Conservation (phyloP, 2,113 vertebrate genomes). For the Orycteropus afer region DNA sequence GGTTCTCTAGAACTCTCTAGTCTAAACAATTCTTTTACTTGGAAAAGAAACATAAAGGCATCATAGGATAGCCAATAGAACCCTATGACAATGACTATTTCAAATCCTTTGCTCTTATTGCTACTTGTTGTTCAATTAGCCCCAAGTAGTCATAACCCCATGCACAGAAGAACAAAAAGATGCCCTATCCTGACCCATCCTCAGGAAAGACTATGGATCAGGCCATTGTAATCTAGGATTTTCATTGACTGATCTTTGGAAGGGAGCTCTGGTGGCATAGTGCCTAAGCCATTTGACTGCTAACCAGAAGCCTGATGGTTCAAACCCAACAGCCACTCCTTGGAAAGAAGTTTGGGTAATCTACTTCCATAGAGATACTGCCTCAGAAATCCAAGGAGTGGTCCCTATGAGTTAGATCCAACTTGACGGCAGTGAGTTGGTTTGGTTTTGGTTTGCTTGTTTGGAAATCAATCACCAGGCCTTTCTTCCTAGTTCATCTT, state of each 20-base stretch:
- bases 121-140: not conserved
- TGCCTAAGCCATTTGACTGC: no score
- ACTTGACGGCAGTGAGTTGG: no score
- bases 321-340: no score
- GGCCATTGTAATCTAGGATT: not conserved
- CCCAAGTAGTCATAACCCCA: not conserved
- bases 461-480: not conserved
- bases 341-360: no score
- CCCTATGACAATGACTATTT: not conserved
- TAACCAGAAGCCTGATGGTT: no score
- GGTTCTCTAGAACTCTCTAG: not conserved
- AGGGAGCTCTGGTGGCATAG: no score
- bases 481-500: not conserved
- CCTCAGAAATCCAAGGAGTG: no score
- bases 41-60: not conserved
- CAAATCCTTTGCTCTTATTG: not conserved
- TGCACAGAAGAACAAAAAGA: not conserved
- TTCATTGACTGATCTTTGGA: not conserved
- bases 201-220: not conserved
- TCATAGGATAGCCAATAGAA: not conserved
- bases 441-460: no score
- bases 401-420: no score
- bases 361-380: no score
- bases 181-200: not conserved
- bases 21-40: not conserved